Evolutionary conservation across 1,140 invertebrate genomes (phyloP).

Genomic region (Ips nitidus): DNA sequence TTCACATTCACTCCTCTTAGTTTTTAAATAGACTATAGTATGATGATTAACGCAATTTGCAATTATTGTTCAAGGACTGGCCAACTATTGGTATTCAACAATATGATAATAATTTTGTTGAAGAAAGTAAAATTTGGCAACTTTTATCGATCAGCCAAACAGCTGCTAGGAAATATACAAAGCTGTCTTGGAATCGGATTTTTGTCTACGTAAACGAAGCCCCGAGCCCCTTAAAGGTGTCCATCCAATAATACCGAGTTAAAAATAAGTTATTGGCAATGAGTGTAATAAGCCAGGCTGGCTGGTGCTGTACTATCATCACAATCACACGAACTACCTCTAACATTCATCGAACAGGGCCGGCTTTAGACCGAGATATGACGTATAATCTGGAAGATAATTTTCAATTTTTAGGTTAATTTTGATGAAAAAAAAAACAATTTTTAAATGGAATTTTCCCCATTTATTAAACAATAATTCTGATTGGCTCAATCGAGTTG

Average conservation of each 20-base stretch:
- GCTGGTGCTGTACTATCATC: conserved; percentile 7
- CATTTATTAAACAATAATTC: too few relatives aligned
- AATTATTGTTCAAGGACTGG: too few relatives aligned
- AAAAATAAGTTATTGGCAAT: conserved; percentile 10
- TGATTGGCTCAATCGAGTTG: not conserved
- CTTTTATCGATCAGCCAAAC: too few relatives aligned
- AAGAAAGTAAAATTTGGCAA: too few relatives aligned
- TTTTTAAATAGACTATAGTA: too few relatives aligned
- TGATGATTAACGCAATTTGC: too few relatives aligned
- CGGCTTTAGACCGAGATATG: not conserved
- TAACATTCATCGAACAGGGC: not conserved
- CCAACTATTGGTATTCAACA: too few relatives aligned
- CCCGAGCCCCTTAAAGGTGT: not conserved
- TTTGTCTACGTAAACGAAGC: too few relatives aligned
- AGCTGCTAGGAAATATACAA: too few relatives aligned
- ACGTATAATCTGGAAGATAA: not conserved
- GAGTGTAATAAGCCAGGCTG: conserved; percentile 3
- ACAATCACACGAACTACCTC: not conserved
- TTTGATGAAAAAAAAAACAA: not conserved
- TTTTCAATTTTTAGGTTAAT: not conserved
- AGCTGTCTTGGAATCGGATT: too few relatives aligned
- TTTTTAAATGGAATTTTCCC: not conserved
- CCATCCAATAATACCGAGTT: conserved; percentile 5
- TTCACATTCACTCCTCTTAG: too few relatives aligned
- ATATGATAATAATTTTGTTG: too few relatives aligned